Conservation (phyloP, 2,797 vertebrate genomes). For the Pangasius djambal region DNA sequence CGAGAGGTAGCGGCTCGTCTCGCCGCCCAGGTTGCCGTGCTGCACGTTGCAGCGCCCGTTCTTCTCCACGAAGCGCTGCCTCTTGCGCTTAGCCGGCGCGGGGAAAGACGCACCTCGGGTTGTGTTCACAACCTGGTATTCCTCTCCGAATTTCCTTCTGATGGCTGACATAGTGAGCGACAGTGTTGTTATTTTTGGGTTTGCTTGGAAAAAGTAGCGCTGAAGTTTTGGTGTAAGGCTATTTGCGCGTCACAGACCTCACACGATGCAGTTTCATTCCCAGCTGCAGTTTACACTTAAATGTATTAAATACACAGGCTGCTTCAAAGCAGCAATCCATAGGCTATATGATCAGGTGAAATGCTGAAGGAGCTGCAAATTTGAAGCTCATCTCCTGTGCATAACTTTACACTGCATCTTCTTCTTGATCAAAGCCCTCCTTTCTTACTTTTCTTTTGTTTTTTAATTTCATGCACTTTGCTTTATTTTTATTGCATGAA, state of each 20-base stretch:
- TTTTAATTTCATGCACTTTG: not conserved
- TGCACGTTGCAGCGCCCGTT: slow-evolving; percentile 93
- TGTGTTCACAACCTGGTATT: slow-evolving; percentile 85
- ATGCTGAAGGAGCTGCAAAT: not conserved
- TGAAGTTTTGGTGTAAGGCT: slow-evolving; percentile 45
- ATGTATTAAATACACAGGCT: not conserved
- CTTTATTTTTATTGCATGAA: not conserved
- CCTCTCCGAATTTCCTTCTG: slow-evolving; percentile 86
- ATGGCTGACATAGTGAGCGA: slow-evolving; percentile 77
- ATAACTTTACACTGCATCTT: slow-evolving; percentile 26
- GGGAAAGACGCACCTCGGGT: slow-evolving; percentile 67
- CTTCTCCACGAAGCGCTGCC: slow-evolving; percentile 92
- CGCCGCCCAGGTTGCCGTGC: slow-evolving; percentile 89
- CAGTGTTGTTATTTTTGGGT: slow-evolving; percentile 13
- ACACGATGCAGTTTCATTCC: not conserved
- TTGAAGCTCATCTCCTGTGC: not conserved
- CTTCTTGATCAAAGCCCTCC: not conserved
- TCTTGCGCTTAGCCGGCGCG: slow-evolving; percentile 77
- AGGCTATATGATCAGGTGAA: not conserved
- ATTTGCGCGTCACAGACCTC: not conserved
- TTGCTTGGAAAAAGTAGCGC: slow-evolving; percentile 17
- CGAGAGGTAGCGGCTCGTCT: slow-evolving; percentile 87
- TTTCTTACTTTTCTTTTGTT: not conserved
- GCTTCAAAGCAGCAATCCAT: not conserved
- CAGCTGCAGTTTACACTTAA: not conserved